These are phyloP conservation scores for Astur gentilis DNA, from an alignment of 2,113 vertebrate species.

Conservation along the genomic window DNA sequence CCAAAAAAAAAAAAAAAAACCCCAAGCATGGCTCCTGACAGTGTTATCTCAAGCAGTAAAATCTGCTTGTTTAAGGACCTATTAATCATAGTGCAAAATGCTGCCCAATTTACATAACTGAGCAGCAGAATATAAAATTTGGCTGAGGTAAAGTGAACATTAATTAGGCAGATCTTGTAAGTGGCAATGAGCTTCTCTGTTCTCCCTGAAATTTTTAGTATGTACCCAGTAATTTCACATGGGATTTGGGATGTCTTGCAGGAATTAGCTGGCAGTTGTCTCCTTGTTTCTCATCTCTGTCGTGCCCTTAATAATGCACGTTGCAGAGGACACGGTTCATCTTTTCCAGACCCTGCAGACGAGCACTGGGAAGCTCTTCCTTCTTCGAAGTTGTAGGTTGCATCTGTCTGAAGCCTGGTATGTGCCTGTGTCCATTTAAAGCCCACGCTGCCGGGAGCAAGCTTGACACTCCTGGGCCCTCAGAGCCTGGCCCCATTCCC, in stretches of 20 bases:
- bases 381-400: background rate
- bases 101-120: constrained; percentile 7
- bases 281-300: background rate
- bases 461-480: no score
- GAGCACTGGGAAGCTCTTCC: background rate
- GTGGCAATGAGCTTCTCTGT: background rate
- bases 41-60: background rate
- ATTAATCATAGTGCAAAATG: background rate
- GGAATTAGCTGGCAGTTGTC: background rate
- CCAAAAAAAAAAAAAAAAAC: background rate
- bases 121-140: constrained; percentile 15
- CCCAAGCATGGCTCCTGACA: background rate
- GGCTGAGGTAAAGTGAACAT: background rate
- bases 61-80: background rate
- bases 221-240: background rate
- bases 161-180: background rate
- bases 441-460: background rate
- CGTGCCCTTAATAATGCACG: background rate
- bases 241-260: background rate
- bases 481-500: background rate
- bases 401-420: background rate
- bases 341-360: background rate
- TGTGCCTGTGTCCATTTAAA: background rate
- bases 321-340: background rate
- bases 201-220: background rate